A percentile compares a stretch with the other conserved stretches of the same genome.
Evolutionary conservation across 2,797 vertebrate genomes (phyloP).

Genomic region (Pipistrellus pipistrellus): DNA sequence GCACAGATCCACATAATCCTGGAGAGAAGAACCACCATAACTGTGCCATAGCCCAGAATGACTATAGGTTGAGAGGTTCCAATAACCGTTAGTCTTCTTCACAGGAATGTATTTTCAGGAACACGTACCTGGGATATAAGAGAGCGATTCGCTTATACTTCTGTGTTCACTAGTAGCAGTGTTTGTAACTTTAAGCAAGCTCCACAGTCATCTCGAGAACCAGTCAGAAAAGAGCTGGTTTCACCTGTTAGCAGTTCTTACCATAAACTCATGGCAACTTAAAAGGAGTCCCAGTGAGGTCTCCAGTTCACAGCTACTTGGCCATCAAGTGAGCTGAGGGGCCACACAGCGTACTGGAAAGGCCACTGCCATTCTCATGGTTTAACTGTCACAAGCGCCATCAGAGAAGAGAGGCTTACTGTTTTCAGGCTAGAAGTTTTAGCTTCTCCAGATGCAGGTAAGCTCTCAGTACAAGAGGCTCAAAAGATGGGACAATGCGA

Average conservation of each 20-base stretch:
- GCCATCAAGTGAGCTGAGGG: not conserved
- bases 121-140: not conserved
- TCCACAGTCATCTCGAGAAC: not conserved
- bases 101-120: not conserved
- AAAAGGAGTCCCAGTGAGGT: not conserved
- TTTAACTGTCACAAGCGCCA: not conserved
- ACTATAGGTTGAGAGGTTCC: not conserved
- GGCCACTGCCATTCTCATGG: not conserved
- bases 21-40: not conserved
- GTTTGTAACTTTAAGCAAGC: not conserved
- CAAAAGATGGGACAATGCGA: not conserved
- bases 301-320: constrained; percentile 36
- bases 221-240: not conserved
- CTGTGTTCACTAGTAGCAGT: not conserved
- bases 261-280: not conserved
- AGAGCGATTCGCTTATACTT: not conserved
- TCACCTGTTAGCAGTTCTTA: constrained; percentile 2
- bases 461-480: not conserved
- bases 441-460: not conserved
- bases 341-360: not conserved
- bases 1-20: not conserved
- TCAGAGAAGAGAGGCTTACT: not conserved
- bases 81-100: not conserved
- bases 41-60: not conserved
- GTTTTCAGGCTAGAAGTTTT: constrained; percentile 8